Conservation (phyloP, 1,140 invertebrate genomes). For the Zaprionus capensis region DNA sequence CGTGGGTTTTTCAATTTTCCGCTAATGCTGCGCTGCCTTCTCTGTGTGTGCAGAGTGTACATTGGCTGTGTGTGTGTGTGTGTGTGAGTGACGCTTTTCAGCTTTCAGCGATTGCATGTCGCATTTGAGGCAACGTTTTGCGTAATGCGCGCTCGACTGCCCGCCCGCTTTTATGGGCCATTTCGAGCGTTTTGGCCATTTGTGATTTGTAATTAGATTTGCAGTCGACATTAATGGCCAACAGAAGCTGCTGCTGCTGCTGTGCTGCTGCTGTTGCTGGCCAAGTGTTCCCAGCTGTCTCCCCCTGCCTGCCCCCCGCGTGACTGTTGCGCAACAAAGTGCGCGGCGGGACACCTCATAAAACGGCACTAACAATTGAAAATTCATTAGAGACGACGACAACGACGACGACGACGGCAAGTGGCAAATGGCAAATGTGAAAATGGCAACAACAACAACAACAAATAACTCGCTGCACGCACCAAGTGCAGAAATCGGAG, state of each 20-base stretch:
- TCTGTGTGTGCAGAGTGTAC: background rate
- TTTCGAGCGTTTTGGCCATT: slow-evolving; percentile 74
- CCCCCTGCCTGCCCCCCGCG: background rate
- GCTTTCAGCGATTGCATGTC: slow-evolving; percentile 51
- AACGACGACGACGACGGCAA: slow-evolving; percentile 27
- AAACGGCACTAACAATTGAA: slow-evolving; percentile 79
- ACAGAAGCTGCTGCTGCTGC: slow-evolving; percentile 26
- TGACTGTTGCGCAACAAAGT: slow-evolving; percentile 45
- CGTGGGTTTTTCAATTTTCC: slow-evolving; percentile 69
- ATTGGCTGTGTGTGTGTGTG: slow-evolving; percentile 1
- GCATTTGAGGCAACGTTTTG: slow-evolving; percentile 66
- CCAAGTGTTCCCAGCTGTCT: background rate
- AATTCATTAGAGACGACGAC: slow-evolving; percentile 68
- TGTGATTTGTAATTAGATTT: slow-evolving; percentile 80
- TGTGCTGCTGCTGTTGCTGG: background rate
- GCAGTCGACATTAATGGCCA: slow-evolving; percentile 40
- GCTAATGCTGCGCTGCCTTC: slow-evolving; percentile 42
- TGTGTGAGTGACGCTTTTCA: slow-evolving; percentile 13
- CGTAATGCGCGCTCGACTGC: slow-evolving; percentile 76
- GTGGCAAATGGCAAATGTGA: slow-evolving; percentile 23
- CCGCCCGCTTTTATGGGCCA: slow-evolving; percentile 72
- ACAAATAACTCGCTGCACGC: slow-evolving; percentile 52
- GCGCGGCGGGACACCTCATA: slow-evolving; percentile 75
- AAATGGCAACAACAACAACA: slow-evolving; percentile 15
- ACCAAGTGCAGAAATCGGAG: slow-evolving; percentile 16